Evolutionary conservation across 2,113 vertebrate species (phyloP), one percentile per base, ranked within the genome.

Genomic region (Lampris incognitus): DNA sequence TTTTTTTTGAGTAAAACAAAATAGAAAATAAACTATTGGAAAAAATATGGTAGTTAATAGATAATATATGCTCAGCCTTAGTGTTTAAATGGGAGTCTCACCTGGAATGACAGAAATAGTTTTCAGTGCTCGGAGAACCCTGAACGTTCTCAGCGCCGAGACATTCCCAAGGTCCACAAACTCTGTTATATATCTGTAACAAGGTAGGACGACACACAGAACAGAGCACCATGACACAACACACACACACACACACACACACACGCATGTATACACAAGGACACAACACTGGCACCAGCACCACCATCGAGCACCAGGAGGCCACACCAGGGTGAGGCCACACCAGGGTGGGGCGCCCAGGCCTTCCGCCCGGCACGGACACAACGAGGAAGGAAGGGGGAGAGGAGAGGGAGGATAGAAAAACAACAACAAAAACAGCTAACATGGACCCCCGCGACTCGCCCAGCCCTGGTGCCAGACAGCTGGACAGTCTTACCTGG

Each of bases 81-180:
- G 92, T 89, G 95, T 95, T 90, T 93, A 95, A 95, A 95, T n/a
- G 89, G 87, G 93, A 91, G 87, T 96, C 98, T 99, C 97, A 99
- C 98, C 98, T 99, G 98, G 98, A 97, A 99, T 99, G 91, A 99
- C 98, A 97, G 98, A 98, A 96, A 99, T 98, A 95, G 98, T 99
- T 98, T 99, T 99, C 96, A 99, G 96, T 95, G 98, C 98, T 98
- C 98, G 97, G 95, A 99, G 97, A 98, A 99, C 98, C 96, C 98
- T 99, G 98, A 99, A 99, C 94, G 98, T 99, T 99, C 98, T 99
- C 96, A 99, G 96, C 95, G 98, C 98, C 95, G 98, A 99, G 94
- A 99, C 98, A 98, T 99, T 99, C 92, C 98, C 98, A 93, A 99
- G 97, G 96, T 99, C 98, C 97, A 99, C 97, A 98, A 99, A 99